Base-by-base conservation (phyloP, 2,113 vertebrate species). In the Austrofundulus limnaeus region DNA sequence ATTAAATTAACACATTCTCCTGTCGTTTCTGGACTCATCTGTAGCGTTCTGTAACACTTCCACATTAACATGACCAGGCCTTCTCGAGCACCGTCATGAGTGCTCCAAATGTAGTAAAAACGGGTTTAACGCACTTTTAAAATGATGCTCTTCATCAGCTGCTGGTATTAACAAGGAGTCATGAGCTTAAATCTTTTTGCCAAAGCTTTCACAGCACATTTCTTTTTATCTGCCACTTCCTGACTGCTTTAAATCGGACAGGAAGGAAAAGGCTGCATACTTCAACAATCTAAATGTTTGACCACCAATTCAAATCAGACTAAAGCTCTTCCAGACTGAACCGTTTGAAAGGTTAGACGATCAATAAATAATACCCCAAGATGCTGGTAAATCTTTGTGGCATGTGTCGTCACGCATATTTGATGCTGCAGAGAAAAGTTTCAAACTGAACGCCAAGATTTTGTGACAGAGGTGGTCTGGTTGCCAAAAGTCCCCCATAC, bases 91-190 rank as follows among this genome's bases (percentile, higher is more conserved):
- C 1, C 59, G 45, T 72, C 50, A 52, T 49, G 63, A 8, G n/a
- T 66, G 37, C 41, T 53, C 28, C 21, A 46, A 23, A 28, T n/a
- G 17, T 45, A 49, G 43, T 42, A 57, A 16, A 46, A 42, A 31
- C 14, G 24, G 5, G 3, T 14, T 24, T 24, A 2, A 1, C 24
- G 31, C 23, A 5, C 46, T 46, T 24, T 1, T 2, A 2, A 46
- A 19, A 37, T 5, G 9, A 43, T n/a, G 16, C 41, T 59, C 14
- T 62, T 28, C 38, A 11, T 62, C 11, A 56, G 20, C 2, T 70
- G 23, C n/a, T n/a, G n/a, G n/a, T n/a, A n/a, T 19, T 11, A 46
- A 28, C 19, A 46, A 43, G 37, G n/a, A 13, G 9, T 8, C 19
- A 21, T 23, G 8, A 9, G 37, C 23, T 2, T 7, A 4, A 7